These are phyloP conservation scores for Neomicropteryx cornuta DNA, from an alignment of 1,140 invertebrate genomes.

Conservation along the genomic window DNA sequence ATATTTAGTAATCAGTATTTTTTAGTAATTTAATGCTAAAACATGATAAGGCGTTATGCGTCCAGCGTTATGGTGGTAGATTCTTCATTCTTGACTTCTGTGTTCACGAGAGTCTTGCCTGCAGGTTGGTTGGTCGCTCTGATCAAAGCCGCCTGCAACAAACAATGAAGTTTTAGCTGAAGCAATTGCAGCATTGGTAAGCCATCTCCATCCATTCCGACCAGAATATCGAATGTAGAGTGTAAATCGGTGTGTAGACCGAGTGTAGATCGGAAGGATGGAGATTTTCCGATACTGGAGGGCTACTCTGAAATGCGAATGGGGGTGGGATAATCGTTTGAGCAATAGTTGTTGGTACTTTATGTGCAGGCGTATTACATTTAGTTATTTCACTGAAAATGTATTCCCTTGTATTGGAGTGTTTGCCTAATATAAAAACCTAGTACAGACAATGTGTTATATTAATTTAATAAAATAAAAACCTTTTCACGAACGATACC, in stretches of 20 bases:
- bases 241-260: slow-evolving; percentile 37
- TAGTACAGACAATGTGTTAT: too few relatives aligned
- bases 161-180: slow-evolving; percentile 43
- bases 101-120: slow-evolving; percentile 40
- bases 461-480: too few relatives aligned
- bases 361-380: slow-evolving; percentile 27
- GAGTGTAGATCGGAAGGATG: slow-evolving; percentile 43
- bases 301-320: slow-evolving; percentile 56
- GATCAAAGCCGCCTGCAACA: slow-evolving; percentile 56
- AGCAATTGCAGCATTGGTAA: slow-evolving; percentile 38
- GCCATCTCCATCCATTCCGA: slow-evolving; percentile 69
- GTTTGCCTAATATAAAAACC: too few relatives aligned
- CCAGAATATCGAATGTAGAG: slow-evolving; percentile 61
- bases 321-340: slow-evolving; percentile 64
- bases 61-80: slow-evolving; percentile 43
- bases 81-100: slow-evolving; percentile 50
- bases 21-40: slow-evolving; percentile 77
- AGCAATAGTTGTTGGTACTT: slow-evolving; percentile 41
- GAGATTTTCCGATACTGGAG: slow-evolving; percentile 50
- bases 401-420: too few relatives aligned
- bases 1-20: too few relatives aligned
- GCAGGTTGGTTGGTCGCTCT: slow-evolving; percentile 40
- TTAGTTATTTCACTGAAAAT: too few relatives aligned
- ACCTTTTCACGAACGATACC: too few relatives aligned
- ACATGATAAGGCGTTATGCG: slow-evolving; percentile 99